These are phyloP conservation scores for Melanchra persicariae DNA, from an alignment of 2,888 invertebrate species.

Conservation along the genomic window DNA sequence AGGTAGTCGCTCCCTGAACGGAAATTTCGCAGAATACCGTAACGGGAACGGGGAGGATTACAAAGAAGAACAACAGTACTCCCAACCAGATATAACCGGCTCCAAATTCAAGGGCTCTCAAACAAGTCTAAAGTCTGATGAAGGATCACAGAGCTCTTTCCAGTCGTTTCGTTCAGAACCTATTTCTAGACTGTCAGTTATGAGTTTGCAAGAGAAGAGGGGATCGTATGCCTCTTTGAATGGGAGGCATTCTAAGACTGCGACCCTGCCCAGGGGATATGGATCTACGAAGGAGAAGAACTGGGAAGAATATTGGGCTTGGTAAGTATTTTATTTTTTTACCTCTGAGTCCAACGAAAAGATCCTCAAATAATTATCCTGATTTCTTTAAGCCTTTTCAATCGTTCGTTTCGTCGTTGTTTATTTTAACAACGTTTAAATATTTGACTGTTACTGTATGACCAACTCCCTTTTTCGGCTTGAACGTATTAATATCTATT, in stretches of 20 bases:
- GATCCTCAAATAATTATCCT: too few species aligned
- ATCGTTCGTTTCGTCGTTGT: not conserved
- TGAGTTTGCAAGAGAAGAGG: constrained; percentile 83
- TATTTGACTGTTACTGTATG: not conserved
- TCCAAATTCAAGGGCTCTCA: constrained; percentile 77
- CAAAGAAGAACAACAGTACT: constrained; percentile 74
- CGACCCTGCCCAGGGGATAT: constrained; percentile 85
- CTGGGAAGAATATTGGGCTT: constrained; percentile 89
- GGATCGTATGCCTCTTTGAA: constrained; percentile 77
- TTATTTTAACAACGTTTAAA: not conserved
- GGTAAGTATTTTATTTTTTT: constrained; percentile 78
- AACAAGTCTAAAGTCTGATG: constrained; percentile 81
- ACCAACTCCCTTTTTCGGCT: not conserved
- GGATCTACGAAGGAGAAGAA: constrained; percentile 85
- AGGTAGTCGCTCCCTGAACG: constrained; percentile 58
- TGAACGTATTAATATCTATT: not conserved
- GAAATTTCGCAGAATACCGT: constrained; percentile 60
- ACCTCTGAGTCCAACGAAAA: not conserved
- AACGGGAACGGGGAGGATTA: constrained; percentile 71
- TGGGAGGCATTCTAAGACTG: constrained; percentile 78
- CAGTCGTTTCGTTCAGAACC: constrained; percentile 86
- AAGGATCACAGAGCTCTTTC: constrained; percentile 81
- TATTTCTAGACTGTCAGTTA: constrained; percentile 77
- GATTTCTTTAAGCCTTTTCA: not conserved
- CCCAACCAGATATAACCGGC: constrained; percentile 74